Evolutionary conservation across 1,140 invertebrate species (phyloP).

Genomic region (Eciton burchellii): DNA sequence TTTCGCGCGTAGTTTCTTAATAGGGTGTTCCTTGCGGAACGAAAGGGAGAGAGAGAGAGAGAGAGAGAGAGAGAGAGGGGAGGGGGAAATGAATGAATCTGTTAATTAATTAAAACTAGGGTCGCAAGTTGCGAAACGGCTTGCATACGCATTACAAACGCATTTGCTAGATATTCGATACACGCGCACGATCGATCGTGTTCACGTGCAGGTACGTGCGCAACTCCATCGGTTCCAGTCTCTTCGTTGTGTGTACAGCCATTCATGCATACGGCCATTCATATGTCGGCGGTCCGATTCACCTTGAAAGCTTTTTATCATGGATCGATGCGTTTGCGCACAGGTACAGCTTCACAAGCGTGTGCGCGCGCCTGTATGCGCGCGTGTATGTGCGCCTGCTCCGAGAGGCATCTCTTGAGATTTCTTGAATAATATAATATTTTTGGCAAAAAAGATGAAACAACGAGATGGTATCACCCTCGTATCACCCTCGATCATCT

Average conservation of each 20-base stretch:
- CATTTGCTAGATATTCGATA: too few relatives aligned
- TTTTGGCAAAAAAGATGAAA: neutral
- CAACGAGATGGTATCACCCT: too few relatives aligned
- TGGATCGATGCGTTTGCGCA: slow-evolving; percentile 53
- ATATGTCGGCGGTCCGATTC: slow-evolving; percentile 80
- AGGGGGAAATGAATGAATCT: too few relatives aligned
- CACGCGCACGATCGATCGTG: slow-evolving; percentile 19
- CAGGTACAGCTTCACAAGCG: too few relatives aligned
- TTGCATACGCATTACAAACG: slow-evolving; percentile 5
- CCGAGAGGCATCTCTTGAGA: too few relatives aligned
- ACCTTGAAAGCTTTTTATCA: slow-evolving; percentile 81
- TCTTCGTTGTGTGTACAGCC: slow-evolving; percentile 68
- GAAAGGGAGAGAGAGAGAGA: too few relatives aligned
- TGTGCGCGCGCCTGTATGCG: neutral
- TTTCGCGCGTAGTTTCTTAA: too few relatives aligned
- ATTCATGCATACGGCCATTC: slow-evolving; percentile 84
- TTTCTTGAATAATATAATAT: neutral
- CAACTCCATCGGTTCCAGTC: slow-evolving; percentile 36
- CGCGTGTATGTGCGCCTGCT: neutral
- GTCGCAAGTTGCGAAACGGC: slow-evolving; percentile 3
- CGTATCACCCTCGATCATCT: slow-evolving; percentile 44
- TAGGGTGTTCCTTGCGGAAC: too few relatives aligned
- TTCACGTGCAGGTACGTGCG: slow-evolving; percentile 55
- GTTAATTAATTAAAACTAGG: neutral
- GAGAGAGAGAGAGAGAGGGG: too few relatives aligned